Evolutionary conservation across 2,113 vertebrate genomes (phyloP).

Genomic region (Nannospalax galili): DNA sequence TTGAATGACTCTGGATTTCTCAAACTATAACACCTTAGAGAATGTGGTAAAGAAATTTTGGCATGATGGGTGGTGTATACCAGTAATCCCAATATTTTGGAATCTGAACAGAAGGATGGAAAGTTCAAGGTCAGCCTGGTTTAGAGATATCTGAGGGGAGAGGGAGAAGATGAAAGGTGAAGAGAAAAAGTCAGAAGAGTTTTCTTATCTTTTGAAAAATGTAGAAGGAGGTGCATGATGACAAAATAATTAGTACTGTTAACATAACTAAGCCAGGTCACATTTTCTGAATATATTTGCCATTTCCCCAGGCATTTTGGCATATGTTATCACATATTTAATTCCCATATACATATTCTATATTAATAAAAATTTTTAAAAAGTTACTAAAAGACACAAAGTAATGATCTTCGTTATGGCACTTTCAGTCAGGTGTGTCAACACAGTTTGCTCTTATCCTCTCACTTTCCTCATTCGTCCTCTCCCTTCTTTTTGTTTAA

Average conservation of each 20-base stretch:
- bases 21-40: not conserved
- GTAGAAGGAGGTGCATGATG: not conserved
- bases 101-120: not conserved
- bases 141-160: too few species aligned
- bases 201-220: not conserved
- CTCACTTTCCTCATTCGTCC: too few species aligned
- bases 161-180: too few species aligned
- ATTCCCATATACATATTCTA: not conserved
- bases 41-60: not conserved
- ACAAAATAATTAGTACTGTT: not conserved
- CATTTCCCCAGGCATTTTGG: conserved; percentile 12
- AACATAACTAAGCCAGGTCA: not conserved
- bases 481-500: not conserved
- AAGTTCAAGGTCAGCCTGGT: not conserved
- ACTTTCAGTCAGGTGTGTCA: not conserved
- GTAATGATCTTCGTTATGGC: too few species aligned
- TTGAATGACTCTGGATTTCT: not conserved
- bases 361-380: not conserved
- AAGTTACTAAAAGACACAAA: not conserved
- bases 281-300: not conserved
- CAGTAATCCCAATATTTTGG: not conserved
- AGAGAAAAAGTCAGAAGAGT: not conserved
- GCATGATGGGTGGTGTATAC: not conserved
- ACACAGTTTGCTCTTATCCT: not conserved
- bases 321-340: not conserved